Base-by-base conservation (phyloP, 2,797 vertebrate genomes). In the Podarcis siculus region DNA sequence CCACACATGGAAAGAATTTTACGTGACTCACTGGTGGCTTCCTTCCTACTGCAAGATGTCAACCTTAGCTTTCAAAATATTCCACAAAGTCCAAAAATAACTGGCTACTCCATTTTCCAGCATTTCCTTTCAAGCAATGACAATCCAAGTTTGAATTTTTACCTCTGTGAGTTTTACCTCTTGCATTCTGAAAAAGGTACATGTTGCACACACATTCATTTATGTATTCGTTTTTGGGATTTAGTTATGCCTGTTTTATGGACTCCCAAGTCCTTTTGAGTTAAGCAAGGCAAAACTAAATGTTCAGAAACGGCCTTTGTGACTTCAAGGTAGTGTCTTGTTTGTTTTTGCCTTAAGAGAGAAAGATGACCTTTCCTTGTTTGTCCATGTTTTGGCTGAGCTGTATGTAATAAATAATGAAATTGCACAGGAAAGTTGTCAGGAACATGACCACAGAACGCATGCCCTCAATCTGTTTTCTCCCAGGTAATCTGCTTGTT, bases 401-500 rank as follows among this genome's bases (percentile, higher is more conserved):
- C 32, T 77, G 35, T 85, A n/a, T 67, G 37, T 78, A 86, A 67
- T 45, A 45, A 78, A 78, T 64, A 45, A 67, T 78, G 37, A 78
- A n/a, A 35, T 67, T 45, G 27, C 30, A 67, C 27, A 21, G 58
- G 83, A 85, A 67, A 77, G 30, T 30, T 78, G 75, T 35, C 37
- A 45, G 30, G 30, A 67, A 66, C 58, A 37, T 45, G 75, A n/a
- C 35, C 27, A 66, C 73, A 66, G 72, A 66, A 67, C 67, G 37
- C 30, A 66, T 78, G 58, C 30, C 73, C 37, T 78, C 58, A 67
- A 78, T 86, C 75, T 86, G 55, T 64, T 67, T 66, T 67, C 39
- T 75, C 37, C 77, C 58, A 66, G 58, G 42, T 23, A 85, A 66
- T 85, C 58, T 86, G 84, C 30, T 86, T 78, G 73, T 67, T 86